These are phyloP conservation scores for Thaleichthys pacificus DNA, from an alignment of 2,797 vertebrate species.

Conservation along the genomic window DNA sequence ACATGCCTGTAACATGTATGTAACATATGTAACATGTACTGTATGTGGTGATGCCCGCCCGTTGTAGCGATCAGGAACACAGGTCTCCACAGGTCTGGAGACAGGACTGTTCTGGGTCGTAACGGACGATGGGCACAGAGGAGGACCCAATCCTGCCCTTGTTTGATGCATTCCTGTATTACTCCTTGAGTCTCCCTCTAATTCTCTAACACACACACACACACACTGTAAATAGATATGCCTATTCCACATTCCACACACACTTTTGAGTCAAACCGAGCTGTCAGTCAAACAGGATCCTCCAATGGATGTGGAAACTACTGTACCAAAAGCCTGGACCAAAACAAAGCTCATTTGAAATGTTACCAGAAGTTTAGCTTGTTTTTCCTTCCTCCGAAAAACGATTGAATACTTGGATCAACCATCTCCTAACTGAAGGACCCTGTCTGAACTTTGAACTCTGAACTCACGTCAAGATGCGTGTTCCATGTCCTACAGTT, in stretches of 20 bases:
- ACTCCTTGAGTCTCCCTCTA: background rate
- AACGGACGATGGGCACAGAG: background rate
- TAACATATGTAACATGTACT: background rate
- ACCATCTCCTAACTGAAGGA: background rate
- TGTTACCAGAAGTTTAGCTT: constrained; percentile 7
- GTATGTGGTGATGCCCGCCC: background rate
- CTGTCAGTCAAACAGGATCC: constrained; percentile 11
- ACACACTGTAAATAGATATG: background rate
- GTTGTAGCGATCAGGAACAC: background rate
- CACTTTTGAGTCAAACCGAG: background rate
- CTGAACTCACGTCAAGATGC: background rate
- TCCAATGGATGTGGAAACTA: background rate
- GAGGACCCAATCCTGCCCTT: background rate
- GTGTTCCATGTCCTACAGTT: background rate
- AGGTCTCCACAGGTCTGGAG: background rate
- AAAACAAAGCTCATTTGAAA: constrained; percentile 18
- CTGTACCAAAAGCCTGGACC: constrained; percentile 3
- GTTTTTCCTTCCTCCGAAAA: background rate
- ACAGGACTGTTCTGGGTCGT: background rate
- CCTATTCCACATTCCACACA: background rate
- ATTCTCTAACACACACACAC: constrained; percentile 4
- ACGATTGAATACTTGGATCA: constrained; percentile 5
- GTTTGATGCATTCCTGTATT: background rate
- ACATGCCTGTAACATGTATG: background rate
- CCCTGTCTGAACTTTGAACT: constrained; percentile 15